Base-by-base conservation (phyloP, 2,888 invertebrate genomes). In the Nipponacmea schrenckii region DNA sequence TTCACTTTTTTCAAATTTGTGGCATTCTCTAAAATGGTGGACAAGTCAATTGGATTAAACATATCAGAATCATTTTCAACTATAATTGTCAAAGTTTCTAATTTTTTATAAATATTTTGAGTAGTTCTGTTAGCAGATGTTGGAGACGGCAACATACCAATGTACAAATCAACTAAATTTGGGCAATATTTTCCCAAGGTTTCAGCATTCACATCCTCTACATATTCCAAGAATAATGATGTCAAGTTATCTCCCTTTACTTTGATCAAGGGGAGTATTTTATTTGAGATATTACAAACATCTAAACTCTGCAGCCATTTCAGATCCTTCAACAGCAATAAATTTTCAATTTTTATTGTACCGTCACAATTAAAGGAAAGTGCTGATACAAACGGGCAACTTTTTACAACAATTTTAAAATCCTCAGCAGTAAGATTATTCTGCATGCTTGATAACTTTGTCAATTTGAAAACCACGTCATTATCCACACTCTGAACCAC, bases 241-340 rank as follows among this genome's bases (percentile, higher is more conserved):
- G 24, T 24, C 14, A 80, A 64, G 1, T 62, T 69, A 0, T 45
- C 27, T 15, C 80, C 80, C 1, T 62, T 68, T 26, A 50, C 17
- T 46, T 70, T 64, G 48, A 80, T 62, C n/a, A 79, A 69, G 10
- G 79, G 79, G 7, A 75, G 64, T 8, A 79, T 45, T 20, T 77
- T 76, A 17, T 68, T 63, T 15, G 73, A 63, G 68, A 72, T 70
- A 48, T 76, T 77, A 62, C 70, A 71, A 20, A 79, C 68, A 39
- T 74, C 72, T 26, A 77, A 67, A 20, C 68, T 70, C 1, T 62
- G 12, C 20, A 79, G 46, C 44, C 71, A 71, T 14, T 64, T 26
- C n/a, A 79, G 68, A 17, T 26, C 17, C 20, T 44, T 62, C 27
- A 79, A 69, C 50, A 72, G 62, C 20, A 68, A 62, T n/a, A 74